These are phyloP conservation scores for Siniperca scherzeri DNA, from an alignment of 2,797 vertebrate species.

Conservation along the genomic window DNA sequence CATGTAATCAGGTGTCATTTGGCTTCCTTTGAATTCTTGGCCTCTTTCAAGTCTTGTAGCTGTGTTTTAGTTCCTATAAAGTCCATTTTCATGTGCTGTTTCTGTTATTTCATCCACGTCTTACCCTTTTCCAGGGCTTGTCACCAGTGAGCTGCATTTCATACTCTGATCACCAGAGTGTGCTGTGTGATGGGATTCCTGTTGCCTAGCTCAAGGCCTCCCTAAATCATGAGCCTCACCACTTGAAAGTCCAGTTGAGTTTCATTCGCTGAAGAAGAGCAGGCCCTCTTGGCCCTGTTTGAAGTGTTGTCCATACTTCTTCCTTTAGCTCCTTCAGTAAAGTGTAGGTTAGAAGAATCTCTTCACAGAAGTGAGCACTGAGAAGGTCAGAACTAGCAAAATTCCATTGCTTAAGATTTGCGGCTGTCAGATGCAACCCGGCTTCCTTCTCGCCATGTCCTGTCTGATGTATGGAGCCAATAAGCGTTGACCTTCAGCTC, in stretches of 20 bases:
- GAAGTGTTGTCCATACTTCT: conserved; percentile 10
- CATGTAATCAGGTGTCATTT: background rate
- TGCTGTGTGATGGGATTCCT: conserved; percentile 63
- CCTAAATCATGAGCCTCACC: conserved; percentile 40
- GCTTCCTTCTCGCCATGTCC: conserved; percentile 39
- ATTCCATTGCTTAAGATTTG: conserved; percentile 37
- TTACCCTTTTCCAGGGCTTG: background rate
- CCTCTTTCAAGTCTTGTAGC: rapidly evolving
- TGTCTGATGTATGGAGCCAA: conserved; percentile 70
- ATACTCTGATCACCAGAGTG: conserved; percentile 74
- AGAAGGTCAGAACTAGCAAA: conserved; percentile 30
- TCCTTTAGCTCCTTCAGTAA: conserved; percentile 16
- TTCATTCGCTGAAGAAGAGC: conserved; percentile 22
- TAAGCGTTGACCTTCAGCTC: conserved; percentile 62
- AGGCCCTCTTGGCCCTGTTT: conserved; percentile 9
- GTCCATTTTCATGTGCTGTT: background rate
- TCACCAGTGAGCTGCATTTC: conserved; percentile 10
- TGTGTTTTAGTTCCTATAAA: background rate
- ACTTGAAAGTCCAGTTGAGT: conserved; percentile 43
- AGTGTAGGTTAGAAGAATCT: conserved; percentile 19
- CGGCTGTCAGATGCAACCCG: conserved; percentile 3
- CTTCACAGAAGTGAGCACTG: conserved; percentile 13
- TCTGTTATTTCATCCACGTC: background rate
- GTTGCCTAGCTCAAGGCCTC: conserved; percentile 20
- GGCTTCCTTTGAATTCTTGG: background rate